Evolutionary conservation across 2,113 vertebrate genomes (phyloP).

Genomic region (Lucifuga dentata): DNA sequence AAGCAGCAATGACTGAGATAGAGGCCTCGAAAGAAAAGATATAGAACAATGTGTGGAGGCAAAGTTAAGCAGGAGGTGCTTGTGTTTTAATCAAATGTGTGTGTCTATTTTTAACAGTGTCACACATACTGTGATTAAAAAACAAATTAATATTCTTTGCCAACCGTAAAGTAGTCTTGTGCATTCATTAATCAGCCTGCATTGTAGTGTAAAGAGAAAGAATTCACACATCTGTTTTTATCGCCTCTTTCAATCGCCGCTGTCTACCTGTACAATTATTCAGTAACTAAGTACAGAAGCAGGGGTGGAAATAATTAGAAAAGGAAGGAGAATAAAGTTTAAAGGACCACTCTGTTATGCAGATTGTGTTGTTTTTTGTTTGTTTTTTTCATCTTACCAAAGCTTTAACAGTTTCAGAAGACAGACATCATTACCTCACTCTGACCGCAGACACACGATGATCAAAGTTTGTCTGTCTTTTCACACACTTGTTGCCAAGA

Average conservation of each 20-base stretch:
- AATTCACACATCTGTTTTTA: background rate
- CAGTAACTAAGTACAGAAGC: background rate
- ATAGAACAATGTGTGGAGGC: constrained; percentile 27
- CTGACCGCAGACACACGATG: background rate
- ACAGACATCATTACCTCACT: constrained; percentile 32
- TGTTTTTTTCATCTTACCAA: background rate
- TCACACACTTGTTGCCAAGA: constrained; percentile 46
- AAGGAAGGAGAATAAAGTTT: background rate
- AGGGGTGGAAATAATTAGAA: background rate
- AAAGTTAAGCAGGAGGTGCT: background rate
- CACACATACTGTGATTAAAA: background rate
- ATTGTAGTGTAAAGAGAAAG: constrained; percentile 39
- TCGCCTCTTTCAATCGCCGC: constrained; percentile 25
- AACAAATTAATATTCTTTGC: constrained; percentile 20
- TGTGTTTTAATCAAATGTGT: background rate
- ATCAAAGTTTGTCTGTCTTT: constrained; percentile 31
- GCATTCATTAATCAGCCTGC: constrained; percentile 39
- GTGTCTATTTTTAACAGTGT: background rate
- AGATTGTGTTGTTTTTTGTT: no score
- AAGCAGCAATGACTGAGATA: constrained; percentile 17
- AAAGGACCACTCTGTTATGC: background rate
- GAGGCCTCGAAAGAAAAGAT: background rate
- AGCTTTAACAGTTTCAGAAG: constrained; percentile 34
- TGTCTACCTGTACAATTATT: background rate
- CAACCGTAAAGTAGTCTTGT: background rate